phyloP scores from a whole-genome alignment of 2,888 invertebrate species.

The Papilio gigon region DNA sequence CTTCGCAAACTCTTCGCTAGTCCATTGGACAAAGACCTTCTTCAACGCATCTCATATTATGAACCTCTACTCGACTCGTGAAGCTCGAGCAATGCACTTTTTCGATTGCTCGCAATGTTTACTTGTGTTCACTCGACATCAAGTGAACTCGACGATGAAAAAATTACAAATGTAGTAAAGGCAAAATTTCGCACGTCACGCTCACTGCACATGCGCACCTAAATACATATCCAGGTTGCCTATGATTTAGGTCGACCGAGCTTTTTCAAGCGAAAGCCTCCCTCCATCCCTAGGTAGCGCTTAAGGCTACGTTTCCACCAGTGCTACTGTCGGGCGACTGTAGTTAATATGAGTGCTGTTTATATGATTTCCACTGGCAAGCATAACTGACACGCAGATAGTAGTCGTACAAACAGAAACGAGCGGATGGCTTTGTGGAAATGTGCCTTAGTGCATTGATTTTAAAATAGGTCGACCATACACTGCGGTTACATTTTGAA shows the following conservation, averaged over 20 bases:
- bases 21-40: too few species aligned
- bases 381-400: background rate
- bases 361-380: background rate
- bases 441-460: background rate
- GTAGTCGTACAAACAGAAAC: background rate
- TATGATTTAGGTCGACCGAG: constrained; percentile 50
- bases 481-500: background rate
- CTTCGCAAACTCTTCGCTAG: too few species aligned
- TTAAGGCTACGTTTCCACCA: background rate
- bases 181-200: constrained; percentile 41
- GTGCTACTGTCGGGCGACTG: background rate
- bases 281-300: background rate
- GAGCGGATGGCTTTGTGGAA: background rate
- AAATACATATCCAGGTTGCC: constrained; percentile 50
- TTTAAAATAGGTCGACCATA: background rate
- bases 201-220: constrained; percentile 68
- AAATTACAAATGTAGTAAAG: constrained; percentile 44
- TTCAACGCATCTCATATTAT: too few species aligned
- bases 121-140: background rate
- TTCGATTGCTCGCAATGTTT: background rate
- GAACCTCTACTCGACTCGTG: too few species aligned
- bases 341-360: background rate
- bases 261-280: constrained; percentile 19
- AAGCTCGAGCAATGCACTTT: background rate
- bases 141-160: background rate